phyloP scores from a whole-genome alignment of 2,888 invertebrate genomes.

The Phengaris arion region DNA sequence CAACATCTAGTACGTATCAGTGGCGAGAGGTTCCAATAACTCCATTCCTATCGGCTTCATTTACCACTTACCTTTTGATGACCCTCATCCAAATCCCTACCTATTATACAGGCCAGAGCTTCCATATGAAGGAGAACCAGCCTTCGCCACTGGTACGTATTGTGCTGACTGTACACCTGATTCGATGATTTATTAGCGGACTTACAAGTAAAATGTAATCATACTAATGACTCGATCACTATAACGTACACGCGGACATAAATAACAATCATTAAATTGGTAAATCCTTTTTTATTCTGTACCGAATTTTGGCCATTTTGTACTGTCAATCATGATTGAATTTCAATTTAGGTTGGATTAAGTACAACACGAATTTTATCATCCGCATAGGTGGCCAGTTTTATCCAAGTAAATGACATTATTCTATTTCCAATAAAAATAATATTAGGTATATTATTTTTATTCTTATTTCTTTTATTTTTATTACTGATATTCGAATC shows the following conservation, averaged over 20 bases:
- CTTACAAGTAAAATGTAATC: slow-evolving; percentile 39
- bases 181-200: slow-evolving; percentile 42
- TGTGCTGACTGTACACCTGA: slow-evolving; percentile 32
- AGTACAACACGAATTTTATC: neutral
- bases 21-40: too few species aligned
- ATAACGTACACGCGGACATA: slow-evolving; percentile 9
- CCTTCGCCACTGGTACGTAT: neutral
- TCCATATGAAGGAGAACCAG: too few species aligned
- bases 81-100: too few species aligned
- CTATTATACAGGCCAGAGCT: too few species aligned
- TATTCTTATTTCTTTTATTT: too few species aligned
- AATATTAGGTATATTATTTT: too few species aligned
- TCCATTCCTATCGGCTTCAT: too few species aligned
- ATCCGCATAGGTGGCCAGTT: neutral
- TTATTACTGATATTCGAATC: too few species aligned
- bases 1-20: too few species aligned
- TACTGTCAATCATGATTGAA: neutral
- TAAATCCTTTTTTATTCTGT: slow-evolving; percentile 3
- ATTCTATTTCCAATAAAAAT: neutral
- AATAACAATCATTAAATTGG: slow-evolving; percentile 1
- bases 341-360: slow-evolving; percentile 12
- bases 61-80: too few species aligned
- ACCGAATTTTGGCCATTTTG: neutral
- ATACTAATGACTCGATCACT: slow-evolving; percentile 30
- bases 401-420: neutral